phyloP scores from a whole-genome alignment of 2,888 invertebrate species.

The Nemotelus nigrinus region DNA sequence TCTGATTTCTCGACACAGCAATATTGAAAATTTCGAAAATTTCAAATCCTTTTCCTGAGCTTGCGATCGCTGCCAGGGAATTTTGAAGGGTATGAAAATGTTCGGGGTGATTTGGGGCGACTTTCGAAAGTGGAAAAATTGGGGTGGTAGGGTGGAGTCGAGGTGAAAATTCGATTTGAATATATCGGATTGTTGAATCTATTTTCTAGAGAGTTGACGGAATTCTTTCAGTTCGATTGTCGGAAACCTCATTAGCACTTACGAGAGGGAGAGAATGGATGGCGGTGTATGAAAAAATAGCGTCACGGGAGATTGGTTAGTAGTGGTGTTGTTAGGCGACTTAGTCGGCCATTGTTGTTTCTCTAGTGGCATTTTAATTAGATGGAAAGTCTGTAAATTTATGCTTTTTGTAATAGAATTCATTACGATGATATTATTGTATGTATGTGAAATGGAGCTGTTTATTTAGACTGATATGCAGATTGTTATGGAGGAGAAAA shows the following conservation, averaged over 20 bases:
- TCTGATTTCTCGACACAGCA: background rate
- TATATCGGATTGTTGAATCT: background rate
- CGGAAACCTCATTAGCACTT: no score
- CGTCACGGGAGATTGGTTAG: background rate
- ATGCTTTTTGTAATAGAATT: constrained; percentile 6
- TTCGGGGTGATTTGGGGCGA: background rate
- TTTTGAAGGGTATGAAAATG: background rate
- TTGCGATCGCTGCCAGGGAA: background rate
- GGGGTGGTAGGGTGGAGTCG: background rate
- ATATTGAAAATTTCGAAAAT: constrained; percentile 11
- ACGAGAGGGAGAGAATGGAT: constrained; percentile 8
- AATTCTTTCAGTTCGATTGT: no score
- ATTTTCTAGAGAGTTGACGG: no score
- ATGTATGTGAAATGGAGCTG: background rate
- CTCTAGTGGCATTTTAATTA: constrained; percentile 13
- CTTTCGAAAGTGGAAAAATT: background rate
- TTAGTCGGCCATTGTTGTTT: constrained; percentile 15
- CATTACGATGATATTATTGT: background rate
- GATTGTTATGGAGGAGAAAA: no score
- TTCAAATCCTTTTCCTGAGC: constrained; percentile 18
- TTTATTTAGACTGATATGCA: background rate
- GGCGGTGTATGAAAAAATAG: background rate
- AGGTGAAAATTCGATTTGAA: background rate
- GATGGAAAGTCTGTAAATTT: constrained; percentile 24
- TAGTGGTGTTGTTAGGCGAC: constrained; percentile 19